Evolutionary conservation across 2,888 invertebrate species (phyloP), one percentile per base, ranked within the genome.

Genomic region (Caenorhabditis becei): DNA sequence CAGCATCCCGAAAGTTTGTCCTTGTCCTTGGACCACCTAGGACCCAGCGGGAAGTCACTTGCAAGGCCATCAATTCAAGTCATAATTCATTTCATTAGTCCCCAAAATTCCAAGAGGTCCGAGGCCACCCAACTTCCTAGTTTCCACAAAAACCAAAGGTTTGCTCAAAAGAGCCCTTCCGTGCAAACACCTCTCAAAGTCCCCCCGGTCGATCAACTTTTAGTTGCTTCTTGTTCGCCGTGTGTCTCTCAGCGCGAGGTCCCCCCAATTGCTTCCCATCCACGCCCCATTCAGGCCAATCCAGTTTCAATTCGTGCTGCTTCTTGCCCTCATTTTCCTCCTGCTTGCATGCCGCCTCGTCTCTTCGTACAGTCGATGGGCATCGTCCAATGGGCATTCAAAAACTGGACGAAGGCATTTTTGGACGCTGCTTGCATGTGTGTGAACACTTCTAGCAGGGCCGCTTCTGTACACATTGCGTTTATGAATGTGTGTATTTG

Each of bases 261-360:
- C 3, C 24, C 44, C 14, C 24, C 28, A 61, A 71, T 63, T 28
- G 56, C 58, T 41, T 74, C 74, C 65, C 58, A 54, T 74, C 74
- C 65, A 56, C 74, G 58, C 74, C 66, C 58, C 51, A 56, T 58
- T 54, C 51, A 74, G 51, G 41, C 61, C 35, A 66, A 75, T 75
- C 75, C 75, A 75, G 75, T 75, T 75, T 75, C 75, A 75, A 75
- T 66, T 75, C 58, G 58, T 72, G 47, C 66, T 75, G 75, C 74
- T 75, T 75, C 75, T 66, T 75, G 75, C 66, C 75, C 75, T 75
- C 75, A 75, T 75, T 75, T 66, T 66, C 61, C 69, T 56, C 56
- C 63, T 72, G 63, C 72, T 72, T 56, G 56, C 72, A 72, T 72
- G 72, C 51, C 49, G 61, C 44, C 61, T 41, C 56, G 53, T 2